Evolutionary conservation across 1,140 invertebrate species (phyloP).

Genomic region (Drosophila nikananu): DNA sequence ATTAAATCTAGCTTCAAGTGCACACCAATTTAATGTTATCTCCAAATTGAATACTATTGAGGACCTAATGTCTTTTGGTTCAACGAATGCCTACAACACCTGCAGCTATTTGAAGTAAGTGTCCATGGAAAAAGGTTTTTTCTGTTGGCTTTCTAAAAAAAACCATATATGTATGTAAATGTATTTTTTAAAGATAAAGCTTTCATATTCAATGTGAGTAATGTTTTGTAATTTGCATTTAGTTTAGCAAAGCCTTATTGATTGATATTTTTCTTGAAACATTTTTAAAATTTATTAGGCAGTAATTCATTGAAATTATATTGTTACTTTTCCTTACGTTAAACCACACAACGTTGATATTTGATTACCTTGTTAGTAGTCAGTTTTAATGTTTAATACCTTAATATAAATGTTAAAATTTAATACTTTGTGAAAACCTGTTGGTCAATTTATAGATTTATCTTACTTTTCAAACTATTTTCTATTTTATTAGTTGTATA

Average conservation of each 20-base stretch:
- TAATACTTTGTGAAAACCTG: neutral
- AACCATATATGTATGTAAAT: too few relatives aligned
- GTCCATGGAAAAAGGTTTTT: neutral
- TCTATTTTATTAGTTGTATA: neutral
- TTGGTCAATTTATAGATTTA: neutral
- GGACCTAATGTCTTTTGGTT: neutral
- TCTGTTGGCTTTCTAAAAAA: conserved; percentile 4
- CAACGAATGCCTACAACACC: neutral
- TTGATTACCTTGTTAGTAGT: neutral
- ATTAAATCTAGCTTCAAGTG: conserved; percentile 2
- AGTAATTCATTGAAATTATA: neutral
- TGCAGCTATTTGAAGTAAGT: conserved; percentile 6
- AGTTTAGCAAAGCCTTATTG: neutral
- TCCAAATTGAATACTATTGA: conserved; percentile 13
- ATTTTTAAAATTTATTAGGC: neutral
- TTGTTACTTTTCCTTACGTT: neutral
- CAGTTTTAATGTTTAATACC: neutral
- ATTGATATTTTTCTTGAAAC: neutral
- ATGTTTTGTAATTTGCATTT: neutral
- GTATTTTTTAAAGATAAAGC: neutral
- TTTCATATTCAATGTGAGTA: too few relatives aligned
- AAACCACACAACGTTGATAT: neutral
- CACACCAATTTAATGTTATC: conserved; percentile 16
- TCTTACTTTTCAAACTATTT: neutral
- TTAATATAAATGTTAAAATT: neutral